These are phyloP conservation scores for Chloebia gouldiae DNA, from an alignment of 2,113 vertebrate species.

Conservation along the genomic window DNA sequence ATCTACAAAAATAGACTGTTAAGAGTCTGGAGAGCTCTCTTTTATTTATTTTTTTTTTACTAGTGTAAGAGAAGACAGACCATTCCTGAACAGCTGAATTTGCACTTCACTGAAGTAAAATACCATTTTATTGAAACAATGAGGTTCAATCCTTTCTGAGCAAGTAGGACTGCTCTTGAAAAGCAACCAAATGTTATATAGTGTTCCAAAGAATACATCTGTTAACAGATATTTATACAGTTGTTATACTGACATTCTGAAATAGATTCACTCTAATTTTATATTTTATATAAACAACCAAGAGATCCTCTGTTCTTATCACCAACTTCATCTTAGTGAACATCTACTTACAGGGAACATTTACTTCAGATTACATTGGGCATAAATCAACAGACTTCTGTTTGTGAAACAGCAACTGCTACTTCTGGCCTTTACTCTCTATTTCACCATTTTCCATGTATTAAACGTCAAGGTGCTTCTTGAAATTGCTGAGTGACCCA, in stretches of 20 bases:
- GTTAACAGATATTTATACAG: background rate
- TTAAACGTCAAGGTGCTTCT: background rate
- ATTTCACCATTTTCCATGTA: background rate
- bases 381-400: background rate
- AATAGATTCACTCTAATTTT: conserved; percentile 2
- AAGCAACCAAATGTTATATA: background rate
- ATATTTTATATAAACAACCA: background rate
- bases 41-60: background rate
- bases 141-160: background rate
- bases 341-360: background rate
- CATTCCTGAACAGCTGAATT: background rate
- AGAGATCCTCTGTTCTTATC: background rate
- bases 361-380: background rate
- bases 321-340: background rate
- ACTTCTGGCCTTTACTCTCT: background rate
- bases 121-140: background rate
- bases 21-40: background rate
- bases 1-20: conserved; percentile 10
- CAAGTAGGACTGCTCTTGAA: background rate
- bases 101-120: background rate
- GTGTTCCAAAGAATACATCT: background rate
- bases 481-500: background rate
- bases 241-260: background rate
- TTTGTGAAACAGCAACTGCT: background rate
- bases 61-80: background rate